Percentiles rank a stretch among this genome's conserved stretches.
phyloP scores from a whole-genome alignment of 2,113 vertebrate species.

The Platichthys flesus region DNA sequence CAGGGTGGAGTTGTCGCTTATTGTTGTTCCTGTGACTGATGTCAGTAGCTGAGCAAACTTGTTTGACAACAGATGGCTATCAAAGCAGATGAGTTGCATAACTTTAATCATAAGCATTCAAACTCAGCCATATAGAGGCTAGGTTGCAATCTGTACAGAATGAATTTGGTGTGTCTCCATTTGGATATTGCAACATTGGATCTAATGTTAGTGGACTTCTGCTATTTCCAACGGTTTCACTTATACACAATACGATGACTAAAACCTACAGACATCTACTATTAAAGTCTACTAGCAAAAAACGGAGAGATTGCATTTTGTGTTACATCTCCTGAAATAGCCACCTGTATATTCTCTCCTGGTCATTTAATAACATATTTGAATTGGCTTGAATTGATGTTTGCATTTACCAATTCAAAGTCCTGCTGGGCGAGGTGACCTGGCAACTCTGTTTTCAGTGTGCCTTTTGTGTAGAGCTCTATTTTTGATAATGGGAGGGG shows the following conservation, averaged over 20 bases:
- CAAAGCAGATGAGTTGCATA: background rate
- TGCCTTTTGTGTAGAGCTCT: background rate
- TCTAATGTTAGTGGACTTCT: constrained; percentile 6
- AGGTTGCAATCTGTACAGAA: background rate
- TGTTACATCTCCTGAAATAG: background rate
- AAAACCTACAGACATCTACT: background rate
- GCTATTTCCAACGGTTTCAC: background rate
- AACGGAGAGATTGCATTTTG: background rate
- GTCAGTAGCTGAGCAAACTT: constrained; percentile 6
- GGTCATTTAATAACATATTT: background rate
- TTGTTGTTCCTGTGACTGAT: background rate
- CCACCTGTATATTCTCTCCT: background rate
- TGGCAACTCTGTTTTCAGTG: constrained; percentile 9
- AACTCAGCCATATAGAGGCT: background rate
- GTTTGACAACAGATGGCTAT: constrained; percentile 8
- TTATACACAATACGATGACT: background rate
- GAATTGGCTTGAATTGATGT: background rate
- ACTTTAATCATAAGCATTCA: constrained; percentile 5
- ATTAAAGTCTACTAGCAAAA: background rate
- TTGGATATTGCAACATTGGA: constrained; percentile 3
- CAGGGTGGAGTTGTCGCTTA: background rate
- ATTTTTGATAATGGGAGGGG: background rate
- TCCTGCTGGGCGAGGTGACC: background rate
- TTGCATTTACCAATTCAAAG: constrained; percentile 2
- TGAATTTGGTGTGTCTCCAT: constrained; percentile 2